Conservation (phyloP, 2,888 invertebrate genomes). For the Athetis lepigone region DNA sequence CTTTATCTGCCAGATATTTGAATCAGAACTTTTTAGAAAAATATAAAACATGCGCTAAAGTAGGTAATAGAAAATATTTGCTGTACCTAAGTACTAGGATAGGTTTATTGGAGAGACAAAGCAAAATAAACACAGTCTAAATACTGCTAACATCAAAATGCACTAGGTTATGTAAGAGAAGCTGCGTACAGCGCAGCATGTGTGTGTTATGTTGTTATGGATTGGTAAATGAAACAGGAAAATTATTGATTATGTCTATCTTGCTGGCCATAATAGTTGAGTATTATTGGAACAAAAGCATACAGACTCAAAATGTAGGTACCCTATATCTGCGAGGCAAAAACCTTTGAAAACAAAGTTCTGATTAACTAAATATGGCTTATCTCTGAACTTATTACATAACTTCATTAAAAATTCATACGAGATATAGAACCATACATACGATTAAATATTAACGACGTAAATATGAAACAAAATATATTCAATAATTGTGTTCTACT, state of each 20-base stretch:
- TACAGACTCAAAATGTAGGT: neutral
- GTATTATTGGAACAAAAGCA: too few relatives aligned
- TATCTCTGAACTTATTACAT: slow-evolving; percentile 1
- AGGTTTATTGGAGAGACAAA: too few relatives aligned
- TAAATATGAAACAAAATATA: slow-evolving; percentile 1
- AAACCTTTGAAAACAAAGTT: slow-evolving; percentile 20
- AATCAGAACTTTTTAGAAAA: too few relatives aligned
- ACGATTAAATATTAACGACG: neutral
- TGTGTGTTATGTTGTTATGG: slow-evolving; percentile 6
- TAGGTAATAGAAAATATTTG: neutral
- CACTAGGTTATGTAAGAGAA: slow-evolving; percentile 25
- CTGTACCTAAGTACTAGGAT: neutral
- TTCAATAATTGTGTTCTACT: neutral
- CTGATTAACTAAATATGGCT: slow-evolving; percentile 18
- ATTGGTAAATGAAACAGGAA: slow-evolving; percentile 24
- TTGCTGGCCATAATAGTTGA: slow-evolving; percentile 5
- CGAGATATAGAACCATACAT: neutral
- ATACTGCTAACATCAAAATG: neutral
- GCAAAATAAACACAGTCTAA: neutral
- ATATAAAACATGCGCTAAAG: too few relatives aligned
- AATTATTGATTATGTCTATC: slow-evolving; percentile 26
- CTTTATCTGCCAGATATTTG: too few relatives aligned
- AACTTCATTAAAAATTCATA: neutral
- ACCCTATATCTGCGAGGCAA: neutral
- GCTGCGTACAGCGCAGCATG: neutral